Base-by-base conservation (phyloP, 1,140 invertebrate genomes). In the Himalopsyche phryganea region DNA sequence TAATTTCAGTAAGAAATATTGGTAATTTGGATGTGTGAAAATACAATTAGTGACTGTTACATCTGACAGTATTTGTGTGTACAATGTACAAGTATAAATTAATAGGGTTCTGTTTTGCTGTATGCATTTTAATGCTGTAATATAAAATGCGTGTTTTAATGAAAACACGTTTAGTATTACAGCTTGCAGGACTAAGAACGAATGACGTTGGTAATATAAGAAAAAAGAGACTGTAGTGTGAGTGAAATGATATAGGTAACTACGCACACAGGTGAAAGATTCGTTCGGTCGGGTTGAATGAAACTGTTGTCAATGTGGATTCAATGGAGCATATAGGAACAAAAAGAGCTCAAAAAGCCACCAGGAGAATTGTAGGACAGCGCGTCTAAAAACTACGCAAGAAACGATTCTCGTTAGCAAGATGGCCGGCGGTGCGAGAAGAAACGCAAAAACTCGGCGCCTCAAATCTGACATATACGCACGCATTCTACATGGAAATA, bases 251-350 rank as follows among this genome's bases (percentile, higher is more conserved):
- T 11, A 13, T 40, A 40, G 38, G 11, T 40, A 35, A 35, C n/a
- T 7, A 17, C 15, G 38, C 15, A 40, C 38, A 40, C 38, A 35
- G 32, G 38, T 18, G 15, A 6, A 11, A 15, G 35, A 50, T 35
- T 35, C 23, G 23, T 28, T 28, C 23, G 23, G 23, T 9, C 23
- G 23, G 23, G 23, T 38, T 60, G 58, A 60, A 60, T 60, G 58
- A 50, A 60, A 60, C 52, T 20, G 20, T 33, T 44, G 51, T 55
- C 58, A 50, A 51, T 51, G 56, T 33, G 40, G 51, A 54, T 18
- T 60, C 58, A 60, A 60, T 60, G 58, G 23, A 59, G 40, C 28
- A 28, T 11, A 14, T 48, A 33, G 32, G 28, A 41, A 52, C 23
- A 59, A 52, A 59, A 40, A 59, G 36, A 46, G 44, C 50, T 5